Percentiles rank a stretch among this genome's conserved stretches.
These are phyloP conservation scores for Cichladusa arquata DNA, from an alignment of 2,113 vertebrate species.

Conservation along the genomic window DNA sequence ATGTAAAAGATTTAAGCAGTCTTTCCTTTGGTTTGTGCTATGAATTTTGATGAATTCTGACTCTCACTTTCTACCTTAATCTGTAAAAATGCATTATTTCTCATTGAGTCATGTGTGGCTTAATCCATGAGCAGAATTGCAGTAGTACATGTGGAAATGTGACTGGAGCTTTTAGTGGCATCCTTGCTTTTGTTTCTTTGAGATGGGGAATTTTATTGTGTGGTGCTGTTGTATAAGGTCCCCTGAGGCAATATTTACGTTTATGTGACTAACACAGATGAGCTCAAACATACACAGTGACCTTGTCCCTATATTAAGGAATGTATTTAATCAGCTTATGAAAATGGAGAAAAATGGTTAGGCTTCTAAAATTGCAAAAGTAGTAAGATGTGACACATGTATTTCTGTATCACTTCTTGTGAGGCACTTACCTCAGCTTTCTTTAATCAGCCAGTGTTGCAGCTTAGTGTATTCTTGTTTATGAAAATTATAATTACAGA, in stretches of 20 bases:
- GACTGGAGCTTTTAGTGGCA: background rate
- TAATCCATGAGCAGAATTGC: background rate
- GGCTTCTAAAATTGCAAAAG: background rate
- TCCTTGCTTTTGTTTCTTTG: background rate
- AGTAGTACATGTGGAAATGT: background rate
- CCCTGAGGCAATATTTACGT: background rate
- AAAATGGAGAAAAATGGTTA: background rate
- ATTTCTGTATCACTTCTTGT: background rate
- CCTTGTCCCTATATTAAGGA: background rate
- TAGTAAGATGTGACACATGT: rapidly evolving
- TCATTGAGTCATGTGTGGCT: background rate
- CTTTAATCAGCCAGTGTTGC: background rate
- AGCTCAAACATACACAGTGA: background rate
- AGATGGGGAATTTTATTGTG: background rate
- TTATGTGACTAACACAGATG: background rate
- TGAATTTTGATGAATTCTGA: background rate
- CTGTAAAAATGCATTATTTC: background rate
- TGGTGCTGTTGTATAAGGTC: background rate
- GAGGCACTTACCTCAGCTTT: background rate
- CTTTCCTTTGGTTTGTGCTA: background rate
- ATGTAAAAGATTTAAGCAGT: background rate
- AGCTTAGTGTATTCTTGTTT: background rate
- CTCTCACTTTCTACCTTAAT: background rate
- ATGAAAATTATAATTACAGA: background rate
- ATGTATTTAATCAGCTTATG: background rate